phyloP scores from a whole-genome alignment of 2,113 vertebrate genomes.

The Varanus salvator region DNA sequence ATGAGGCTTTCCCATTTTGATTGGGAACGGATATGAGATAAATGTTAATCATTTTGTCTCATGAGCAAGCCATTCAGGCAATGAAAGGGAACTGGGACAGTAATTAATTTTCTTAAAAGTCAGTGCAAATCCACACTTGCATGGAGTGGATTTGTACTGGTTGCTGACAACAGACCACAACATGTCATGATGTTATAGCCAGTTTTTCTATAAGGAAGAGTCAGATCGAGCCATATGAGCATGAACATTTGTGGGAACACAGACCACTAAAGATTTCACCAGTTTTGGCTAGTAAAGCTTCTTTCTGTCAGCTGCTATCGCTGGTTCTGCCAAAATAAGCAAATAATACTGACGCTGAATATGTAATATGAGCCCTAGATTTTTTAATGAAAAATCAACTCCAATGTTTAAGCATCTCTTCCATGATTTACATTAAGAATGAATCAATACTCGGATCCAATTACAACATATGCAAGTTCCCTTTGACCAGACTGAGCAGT shows the following conservation, averaged over 20 bases:
- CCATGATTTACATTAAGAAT: slow-evolving; percentile 26
- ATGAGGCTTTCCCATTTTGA: neutral
- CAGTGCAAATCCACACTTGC: neutral
- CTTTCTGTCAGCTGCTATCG: slow-evolving; percentile 4
- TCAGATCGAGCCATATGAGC: slow-evolving; percentile 1
- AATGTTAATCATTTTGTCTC: neutral
- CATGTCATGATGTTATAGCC: neutral
- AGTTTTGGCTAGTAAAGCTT: neutral
- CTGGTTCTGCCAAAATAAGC: slow-evolving; percentile 20
- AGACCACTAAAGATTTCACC: neutral
- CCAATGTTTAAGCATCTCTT: neutral
- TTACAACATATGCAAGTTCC: slow-evolving; percentile 12
- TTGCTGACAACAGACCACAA: neutral
- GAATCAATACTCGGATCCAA: slow-evolving; percentile 20
- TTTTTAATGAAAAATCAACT: slow-evolving; percentile 27
- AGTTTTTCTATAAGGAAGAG: neutral
- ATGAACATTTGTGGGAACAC: neutral
- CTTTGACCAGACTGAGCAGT: neutral
- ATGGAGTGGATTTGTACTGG: neutral
- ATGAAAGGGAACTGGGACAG: no score
- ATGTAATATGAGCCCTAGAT: slow-evolving; percentile 1
- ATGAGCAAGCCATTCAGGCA: neutral
- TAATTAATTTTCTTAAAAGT: neutral
- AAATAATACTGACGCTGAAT: neutral
- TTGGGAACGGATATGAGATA: neutral